phyloP scores from a whole-genome alignment of 92 coral and sea anemone species.

The Epizoanthus ramosus region DNA sequence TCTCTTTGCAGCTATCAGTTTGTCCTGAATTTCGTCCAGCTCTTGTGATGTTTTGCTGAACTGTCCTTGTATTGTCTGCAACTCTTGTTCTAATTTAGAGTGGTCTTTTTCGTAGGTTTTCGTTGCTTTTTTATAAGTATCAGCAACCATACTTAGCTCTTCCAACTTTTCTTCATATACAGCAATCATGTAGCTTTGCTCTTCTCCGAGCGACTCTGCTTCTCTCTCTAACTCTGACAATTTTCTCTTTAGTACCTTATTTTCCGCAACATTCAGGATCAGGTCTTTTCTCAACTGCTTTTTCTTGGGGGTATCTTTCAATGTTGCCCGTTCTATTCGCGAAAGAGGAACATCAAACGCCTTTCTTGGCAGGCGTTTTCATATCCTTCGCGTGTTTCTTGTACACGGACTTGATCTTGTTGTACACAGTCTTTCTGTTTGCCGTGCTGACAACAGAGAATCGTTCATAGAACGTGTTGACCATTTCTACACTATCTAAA shows the following conservation, averaged over 20 bases:
- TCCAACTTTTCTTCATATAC: constrained; percentile 17
- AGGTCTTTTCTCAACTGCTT: constrained; percentile 18
- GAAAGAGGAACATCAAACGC: constrained; percentile 15
- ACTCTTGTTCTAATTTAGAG: constrained; percentile 22
- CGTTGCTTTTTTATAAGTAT: constrained; percentile 14
- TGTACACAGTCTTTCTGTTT: too few species aligned
- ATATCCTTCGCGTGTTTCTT: too few species aligned
- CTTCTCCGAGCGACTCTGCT: constrained; percentile 10
- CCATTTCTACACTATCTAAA: too few species aligned
- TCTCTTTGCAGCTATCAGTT: too few species aligned
- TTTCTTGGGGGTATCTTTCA: constrained; percentile 24
- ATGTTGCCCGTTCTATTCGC: constrained; percentile 7
- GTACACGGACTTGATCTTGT: too few species aligned
- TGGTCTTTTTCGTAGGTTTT: constrained; percentile 19
- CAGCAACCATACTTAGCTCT: constrained; percentile 29
- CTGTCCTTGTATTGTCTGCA: constrained; percentile 8
- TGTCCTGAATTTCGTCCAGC: too few species aligned
- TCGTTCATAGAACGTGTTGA: too few species aligned
- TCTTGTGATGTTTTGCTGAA: not conserved
- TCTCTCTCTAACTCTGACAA: constrained; percentile 16
- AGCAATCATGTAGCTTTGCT: not conserved
- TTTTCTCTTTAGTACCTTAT: constrained; percentile 31
- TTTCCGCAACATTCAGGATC: constrained; percentile 13
- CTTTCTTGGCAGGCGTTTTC: constrained; percentile 11
- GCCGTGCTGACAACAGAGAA: too few species aligned